Evolutionary conservation across 2,113 vertebrate species (phyloP).

Genomic region (Trichomycterus rosablanca): DNA sequence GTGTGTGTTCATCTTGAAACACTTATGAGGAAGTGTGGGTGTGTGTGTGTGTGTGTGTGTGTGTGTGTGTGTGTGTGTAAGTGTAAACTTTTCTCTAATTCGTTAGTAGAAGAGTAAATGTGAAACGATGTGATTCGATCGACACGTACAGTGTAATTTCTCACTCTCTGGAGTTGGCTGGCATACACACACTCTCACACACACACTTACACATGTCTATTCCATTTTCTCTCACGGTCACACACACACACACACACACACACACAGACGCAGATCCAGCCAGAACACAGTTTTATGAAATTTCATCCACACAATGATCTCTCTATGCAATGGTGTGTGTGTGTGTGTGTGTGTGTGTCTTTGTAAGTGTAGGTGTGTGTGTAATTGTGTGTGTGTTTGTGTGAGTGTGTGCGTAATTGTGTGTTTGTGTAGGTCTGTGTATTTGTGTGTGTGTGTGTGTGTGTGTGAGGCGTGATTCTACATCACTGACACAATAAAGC

Average conservation of each 20-base stretch:
- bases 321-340: not conserved
- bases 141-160: too few relatives aligned
- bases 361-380: conserved; percentile 11
- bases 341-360: conserved; percentile 14
- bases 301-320: conserved; percentile 11
- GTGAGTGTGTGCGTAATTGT: too few relatives aligned
- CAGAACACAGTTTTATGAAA: conserved; percentile 18
- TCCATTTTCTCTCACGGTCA: not conserved
- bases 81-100: not conserved
- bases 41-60: too few relatives aligned
- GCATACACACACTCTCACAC: too few relatives aligned
- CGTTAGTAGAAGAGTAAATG: not conserved
- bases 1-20: not conserved
- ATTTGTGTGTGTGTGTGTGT: too few relatives aligned
- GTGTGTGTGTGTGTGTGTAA: conserved; percentile 1
- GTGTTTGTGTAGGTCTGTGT: too few relatives aligned
- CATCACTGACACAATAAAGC: too few relatives aligned
- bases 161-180: too few relatives aligned
- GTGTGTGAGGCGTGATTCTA: too few relatives aligned
- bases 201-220: not conserved
- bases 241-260: conserved; percentile 4
- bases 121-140: too few relatives aligned
- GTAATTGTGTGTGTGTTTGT: too few relatives aligned
- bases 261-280: not conserved
- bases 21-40: not conserved